Evolutionary conservation across 2,797 vertebrate species (phyloP).

Genomic region (Brotula barbata): DNA sequence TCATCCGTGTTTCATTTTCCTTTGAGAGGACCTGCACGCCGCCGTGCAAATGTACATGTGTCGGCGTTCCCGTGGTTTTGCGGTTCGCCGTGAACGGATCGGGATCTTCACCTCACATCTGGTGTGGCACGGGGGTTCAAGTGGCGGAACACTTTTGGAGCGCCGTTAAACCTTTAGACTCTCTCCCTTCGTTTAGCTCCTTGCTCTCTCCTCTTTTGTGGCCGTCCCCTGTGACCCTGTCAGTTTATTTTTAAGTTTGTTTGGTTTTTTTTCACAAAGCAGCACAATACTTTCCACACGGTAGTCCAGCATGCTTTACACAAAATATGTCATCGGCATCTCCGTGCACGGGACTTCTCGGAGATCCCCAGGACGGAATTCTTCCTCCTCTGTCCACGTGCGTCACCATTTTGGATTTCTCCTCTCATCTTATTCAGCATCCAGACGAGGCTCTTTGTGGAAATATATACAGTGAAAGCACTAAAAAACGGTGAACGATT

Average conservation of each 20-base stretch:
- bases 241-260: slow-evolving; percentile 17
- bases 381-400: no score
- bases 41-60: slow-evolving; percentile 53
- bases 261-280: no score
- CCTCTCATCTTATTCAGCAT: no score
- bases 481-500: no score
- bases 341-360: no score
- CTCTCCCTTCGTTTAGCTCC: slow-evolving; percentile 53
- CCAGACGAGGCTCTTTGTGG: no score
- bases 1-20: slow-evolving; percentile 75
- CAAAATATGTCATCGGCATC: no score
- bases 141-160: slow-evolving; percentile 53
- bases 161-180: slow-evolving; percentile 52
- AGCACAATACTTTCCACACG: no score
- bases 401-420: neutral
- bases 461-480: no score
- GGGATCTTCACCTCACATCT: slow-evolving; percentile 58
- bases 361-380: no score
- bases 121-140: slow-evolving; percentile 46
- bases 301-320: no score
- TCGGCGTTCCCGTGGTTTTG: slow-evolving; percentile 38
- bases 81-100: slow-evolving; percentile 49
- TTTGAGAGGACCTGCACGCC: slow-evolving; percentile 70
- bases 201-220: slow-evolving; percentile 47
- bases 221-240: slow-evolving; percentile 30